A percentile compares a stretch with the other conserved stretches of the same genome.
Conservation (phyloP, 2,113 vertebrate species). For the Cynocephalus volans region DNA sequence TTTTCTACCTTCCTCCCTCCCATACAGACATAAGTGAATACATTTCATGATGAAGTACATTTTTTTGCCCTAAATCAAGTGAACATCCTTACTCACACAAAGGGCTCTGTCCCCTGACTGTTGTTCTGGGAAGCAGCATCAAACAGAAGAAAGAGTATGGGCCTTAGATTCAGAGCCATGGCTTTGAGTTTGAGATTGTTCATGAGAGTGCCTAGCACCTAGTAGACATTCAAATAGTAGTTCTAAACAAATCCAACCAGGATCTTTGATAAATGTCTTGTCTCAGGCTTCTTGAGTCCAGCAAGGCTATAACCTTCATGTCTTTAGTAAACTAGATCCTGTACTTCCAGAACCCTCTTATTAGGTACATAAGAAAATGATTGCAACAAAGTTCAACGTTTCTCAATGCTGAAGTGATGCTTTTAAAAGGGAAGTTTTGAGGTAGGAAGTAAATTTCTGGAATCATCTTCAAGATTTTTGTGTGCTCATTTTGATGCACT, state of each 20-base stretch:
- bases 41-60: not conserved
- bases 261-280: not conserved
- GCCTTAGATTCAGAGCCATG: not conserved
- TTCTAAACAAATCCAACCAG: not conserved
- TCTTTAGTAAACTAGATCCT: not conserved
- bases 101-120: not conserved
- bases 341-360: not conserved
- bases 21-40: not conserved
- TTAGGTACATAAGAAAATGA: not conserved
- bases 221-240: not conserved
- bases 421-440: not conserved
- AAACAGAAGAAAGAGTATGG: not conserved
- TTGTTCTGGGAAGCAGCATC: not conserved
- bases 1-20: accelerated
- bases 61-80: not conserved
- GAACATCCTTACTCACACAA: not conserved
- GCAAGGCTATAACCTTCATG: not conserved
- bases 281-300: not conserved
- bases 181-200: not conserved
- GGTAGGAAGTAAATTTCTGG: not conserved
- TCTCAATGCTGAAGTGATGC: not conserved
- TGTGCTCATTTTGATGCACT: not conserved
- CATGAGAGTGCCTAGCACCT: not conserved
- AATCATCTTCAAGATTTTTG: not conserved
- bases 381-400: not conserved